Conservation (phyloP, 2,113 vertebrate species). For the Neotragus pygmaeus region DNA sequence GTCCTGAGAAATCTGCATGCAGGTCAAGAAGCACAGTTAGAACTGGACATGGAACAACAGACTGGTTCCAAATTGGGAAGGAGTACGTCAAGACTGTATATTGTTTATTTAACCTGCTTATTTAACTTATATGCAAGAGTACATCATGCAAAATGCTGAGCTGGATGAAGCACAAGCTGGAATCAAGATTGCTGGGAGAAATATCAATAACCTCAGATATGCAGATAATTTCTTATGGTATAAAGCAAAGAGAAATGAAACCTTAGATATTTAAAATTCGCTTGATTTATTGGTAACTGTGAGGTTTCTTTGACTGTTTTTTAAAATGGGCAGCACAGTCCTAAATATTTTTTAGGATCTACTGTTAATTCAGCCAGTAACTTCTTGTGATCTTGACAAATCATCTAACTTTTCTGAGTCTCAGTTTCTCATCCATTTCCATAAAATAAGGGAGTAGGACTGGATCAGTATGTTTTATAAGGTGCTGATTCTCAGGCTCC, state of each 20-base stretch:
- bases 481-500: background rate
- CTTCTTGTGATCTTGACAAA: background rate
- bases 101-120: background rate
- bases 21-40: background rate
- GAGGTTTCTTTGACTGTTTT: background rate
- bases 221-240: background rate
- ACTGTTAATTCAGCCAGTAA: background rate
- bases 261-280: background rate
- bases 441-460: background rate
- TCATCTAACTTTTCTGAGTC: background rate
- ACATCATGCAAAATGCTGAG: background rate
- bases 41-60: background rate
- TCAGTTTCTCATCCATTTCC: background rate
- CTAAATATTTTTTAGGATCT: background rate
- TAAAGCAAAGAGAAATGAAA: background rate
- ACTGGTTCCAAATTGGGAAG: background rate
- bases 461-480: background rate
- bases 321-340: background rate
- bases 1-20: background rate
- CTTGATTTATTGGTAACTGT: background rate
- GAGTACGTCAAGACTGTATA: background rate
- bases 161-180: background rate
- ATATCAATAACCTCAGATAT: background rate
- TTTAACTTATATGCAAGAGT: background rate
- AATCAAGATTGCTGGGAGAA: background rate